Base-by-base conservation (phyloP, 2,797 vertebrate species). In the Ptychadena robeensis region DNA sequence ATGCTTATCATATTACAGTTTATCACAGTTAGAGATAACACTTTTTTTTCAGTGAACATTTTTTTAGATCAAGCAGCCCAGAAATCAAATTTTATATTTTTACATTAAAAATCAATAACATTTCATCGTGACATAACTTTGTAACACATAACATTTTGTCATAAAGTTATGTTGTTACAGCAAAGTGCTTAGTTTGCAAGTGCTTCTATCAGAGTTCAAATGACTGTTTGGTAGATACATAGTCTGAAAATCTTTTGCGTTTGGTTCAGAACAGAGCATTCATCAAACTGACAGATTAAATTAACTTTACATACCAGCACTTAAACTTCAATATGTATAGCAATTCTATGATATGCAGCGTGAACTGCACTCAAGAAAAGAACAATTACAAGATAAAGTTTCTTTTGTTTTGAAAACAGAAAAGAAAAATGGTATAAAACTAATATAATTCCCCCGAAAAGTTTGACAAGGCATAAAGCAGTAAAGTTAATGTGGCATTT, bases 231-330 rank as follows among this genome's bases (percentile, higher is more conserved):
- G 70, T 61, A 64, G 53, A 84, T 80, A 79, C 68, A 84, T 28
- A 70, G 82, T 53, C 74, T 75, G 70, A 61, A 64, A 75, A 84
- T 80, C 77, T 80, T 80, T 84, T 84, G 64, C 70, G 70, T 79
- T 61, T 67, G 44, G 82, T 75, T 59, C 82, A 74, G 71, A 53
- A 69, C 34, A 80, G 82, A 80, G 70, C 82, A 84, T 84, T 84
- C 71, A 84, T 84, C 82, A 84, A 80, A 69, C n/a, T 84, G 77
- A 84, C 77, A 80, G 77, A 70, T 84, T 80, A 84, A 84, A 84
- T 84, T 84, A 80, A 84, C 82, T 80, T 84, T 84, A 80, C 82
- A 84, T 84, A 80, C 64, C 71, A 30, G 44, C 70, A 80, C 64
- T 80, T 75, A 70, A 84, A 84, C 77, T 80, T 75, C 71, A 80